These are phyloP conservation scores for Aspidiotus rigidus DNA, from an alignment of 2,888 invertebrate genomes.

Conservation along the genomic window DNA sequence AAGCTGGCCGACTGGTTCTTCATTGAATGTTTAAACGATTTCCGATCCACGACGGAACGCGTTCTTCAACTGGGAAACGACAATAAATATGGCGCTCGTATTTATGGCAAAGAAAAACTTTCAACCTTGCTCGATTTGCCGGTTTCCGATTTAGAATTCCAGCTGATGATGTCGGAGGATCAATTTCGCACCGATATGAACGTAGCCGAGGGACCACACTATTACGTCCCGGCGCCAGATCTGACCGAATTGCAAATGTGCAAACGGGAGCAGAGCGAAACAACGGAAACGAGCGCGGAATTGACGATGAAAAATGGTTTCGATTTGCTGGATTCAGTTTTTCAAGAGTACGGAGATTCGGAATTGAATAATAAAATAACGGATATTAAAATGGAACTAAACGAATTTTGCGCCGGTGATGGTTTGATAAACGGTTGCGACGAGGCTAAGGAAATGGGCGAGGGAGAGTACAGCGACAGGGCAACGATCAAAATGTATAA, in stretches of 20 bases:
- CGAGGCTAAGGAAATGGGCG: background rate
- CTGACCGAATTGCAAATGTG: constrained; percentile 14
- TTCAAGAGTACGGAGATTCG: constrained; percentile 5
- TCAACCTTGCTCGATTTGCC: constrained; percentile 4
- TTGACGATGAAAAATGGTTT: constrained; percentile 12
- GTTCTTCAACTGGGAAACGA: constrained; percentile 6
- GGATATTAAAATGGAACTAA: constrained; percentile 17
- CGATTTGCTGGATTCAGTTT: constrained; percentile 22
- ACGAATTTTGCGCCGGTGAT: background rate
- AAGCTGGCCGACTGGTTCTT: constrained; percentile 23
- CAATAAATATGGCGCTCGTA: background rate
- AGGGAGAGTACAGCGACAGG: background rate
- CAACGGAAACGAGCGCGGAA: background rate
- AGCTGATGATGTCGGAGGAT: background rate
- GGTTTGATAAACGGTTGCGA: background rate
- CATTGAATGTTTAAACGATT: constrained; percentile 11
- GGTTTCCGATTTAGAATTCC: constrained; percentile 16
- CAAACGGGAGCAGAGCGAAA: background rate
- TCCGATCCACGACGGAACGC: constrained; percentile 13
- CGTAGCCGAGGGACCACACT: constrained; percentile 21
- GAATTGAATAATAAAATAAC: constrained; percentile 12
- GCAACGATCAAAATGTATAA: background rate
- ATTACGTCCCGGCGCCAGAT: background rate
- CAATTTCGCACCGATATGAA: background rate
- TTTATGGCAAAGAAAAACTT: constrained; percentile 18